Percentiles rank a stretch among this genome's conserved stretches.
Conservation (phyloP, 2,888 invertebrate species). For the Polydrusus tereticollis region DNA sequence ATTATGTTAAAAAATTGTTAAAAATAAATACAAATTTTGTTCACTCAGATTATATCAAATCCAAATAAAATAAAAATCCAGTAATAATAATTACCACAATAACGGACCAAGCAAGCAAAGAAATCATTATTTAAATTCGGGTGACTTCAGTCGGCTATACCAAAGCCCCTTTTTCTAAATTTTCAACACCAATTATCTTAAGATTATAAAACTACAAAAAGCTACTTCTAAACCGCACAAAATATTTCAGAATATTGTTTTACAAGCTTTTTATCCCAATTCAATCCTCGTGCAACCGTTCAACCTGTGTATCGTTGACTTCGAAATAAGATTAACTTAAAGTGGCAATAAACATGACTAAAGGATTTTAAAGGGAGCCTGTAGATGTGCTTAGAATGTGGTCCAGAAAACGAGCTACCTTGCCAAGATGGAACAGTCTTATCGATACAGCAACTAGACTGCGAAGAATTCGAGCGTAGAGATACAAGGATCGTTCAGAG, state of each 20-base stretch:
- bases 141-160: constrained; percentile 8
- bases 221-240: constrained; percentile 47
- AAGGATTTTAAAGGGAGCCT: constrained; percentile 45
- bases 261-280: constrained; percentile 56
- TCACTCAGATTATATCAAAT: too few relatives aligned
- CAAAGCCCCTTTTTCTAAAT: constrained; percentile 23
- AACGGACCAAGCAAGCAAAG: background rate
- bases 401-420: constrained; percentile 26
- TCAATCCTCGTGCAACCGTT: constrained; percentile 54
- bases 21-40: too few relatives aligned
- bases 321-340: constrained; percentile 62
- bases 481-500: background rate
- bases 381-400: constrained; percentile 59
- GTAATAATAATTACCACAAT: background rate
- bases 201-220: constrained; percentile 34
- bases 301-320: constrained; percentile 57
- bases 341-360: constrained; percentile 57
- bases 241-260: constrained; percentile 57
- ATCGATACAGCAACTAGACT: constrained; percentile 13
- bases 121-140: constrained; percentile 16
- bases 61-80: background rate
- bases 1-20: too few relatives aligned
- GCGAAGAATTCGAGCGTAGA: constrained; percentile 17
- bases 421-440: constrained; percentile 1
- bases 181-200: constrained; percentile 37